Evolutionary conservation across 2,888 invertebrate species (phyloP).

Genomic region (Spisula subtruncata): DNA sequence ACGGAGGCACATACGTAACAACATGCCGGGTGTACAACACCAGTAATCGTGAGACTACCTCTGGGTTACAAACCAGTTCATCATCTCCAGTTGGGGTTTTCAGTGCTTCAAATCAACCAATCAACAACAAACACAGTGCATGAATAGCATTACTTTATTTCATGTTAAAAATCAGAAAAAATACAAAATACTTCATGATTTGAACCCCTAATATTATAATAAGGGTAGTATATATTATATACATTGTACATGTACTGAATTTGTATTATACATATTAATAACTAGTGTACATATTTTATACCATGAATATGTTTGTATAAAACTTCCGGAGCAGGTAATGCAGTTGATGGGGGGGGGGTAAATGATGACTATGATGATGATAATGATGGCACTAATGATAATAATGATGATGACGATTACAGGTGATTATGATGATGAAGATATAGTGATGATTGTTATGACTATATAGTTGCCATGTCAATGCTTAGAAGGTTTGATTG

Average conservation of each 20-base stretch:
- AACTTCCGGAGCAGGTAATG: constrained; percentile 4
- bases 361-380: background rate
- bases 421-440: background rate
- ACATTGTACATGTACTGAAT: constrained; percentile 17
- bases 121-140: background rate
- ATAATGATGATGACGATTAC: background rate
- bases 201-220: constrained; percentile 36
- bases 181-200: constrained; percentile 56
- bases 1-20: too few species aligned
- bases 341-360: background rate
- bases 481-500: background rate
- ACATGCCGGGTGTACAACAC: too few species aligned
- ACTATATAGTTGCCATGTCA: constrained; percentile 1
- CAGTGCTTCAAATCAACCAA: constrained; percentile 17
- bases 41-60: too few species aligned
- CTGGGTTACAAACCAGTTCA: too few species aligned
- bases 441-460: background rate
- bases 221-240: constrained; percentile 46
- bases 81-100: too few species aligned
- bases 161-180: constrained; percentile 57
- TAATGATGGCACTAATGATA: background rate
- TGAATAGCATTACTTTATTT: constrained; percentile 54
- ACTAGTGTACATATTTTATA: constrained; percentile 31
- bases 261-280: constrained; percentile 33
- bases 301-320: constrained; percentile 45